Evolutionary conservation across 2,888 invertebrate genomes (phyloP).

Genomic region (Omphaloscelis lunosa): DNA sequence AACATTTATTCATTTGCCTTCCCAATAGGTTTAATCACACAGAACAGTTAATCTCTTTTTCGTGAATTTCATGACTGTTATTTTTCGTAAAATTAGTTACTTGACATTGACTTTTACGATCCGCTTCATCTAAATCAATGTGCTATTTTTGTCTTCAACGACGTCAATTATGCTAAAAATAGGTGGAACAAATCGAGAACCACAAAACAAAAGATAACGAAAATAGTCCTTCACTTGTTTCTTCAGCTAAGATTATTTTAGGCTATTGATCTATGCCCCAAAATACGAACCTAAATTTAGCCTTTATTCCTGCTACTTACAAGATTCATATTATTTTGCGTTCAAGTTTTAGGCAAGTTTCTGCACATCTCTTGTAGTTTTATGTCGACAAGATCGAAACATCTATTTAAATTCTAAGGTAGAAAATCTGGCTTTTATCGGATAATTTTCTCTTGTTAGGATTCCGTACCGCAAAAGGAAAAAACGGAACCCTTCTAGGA

Average conservation of each 20-base stretch:
- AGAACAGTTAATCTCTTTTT: not conserved
- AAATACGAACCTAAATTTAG: slow-evolving; percentile 3
- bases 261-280: not conserved
- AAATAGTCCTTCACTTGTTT: not conserved
- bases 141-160: not conserved
- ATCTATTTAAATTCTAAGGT: not conserved
- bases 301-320: not conserved
- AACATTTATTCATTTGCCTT: not conserved
- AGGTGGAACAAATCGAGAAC: not conserved
- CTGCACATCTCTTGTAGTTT: not conserved
- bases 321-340: not conserved
- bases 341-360: not conserved
- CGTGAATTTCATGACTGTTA: not conserved
- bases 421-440: not conserved
- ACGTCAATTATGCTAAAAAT: slow-evolving; percentile 27
- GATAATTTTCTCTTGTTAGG: not conserved
- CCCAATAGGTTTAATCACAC: not conserved
- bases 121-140: not conserved
- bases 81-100: not conserved
- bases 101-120: not conserved
- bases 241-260: not conserved
- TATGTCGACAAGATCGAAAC: not conserved
- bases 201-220: not conserved
- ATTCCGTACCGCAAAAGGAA: no score
- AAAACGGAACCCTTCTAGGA: no score